A percentile compares a stretch with the other conserved stretches of the same genome.
Evolutionary conservation across 2,888 invertebrate species (phyloP).

Genomic region (Amphimallon solstitiale): DNA sequence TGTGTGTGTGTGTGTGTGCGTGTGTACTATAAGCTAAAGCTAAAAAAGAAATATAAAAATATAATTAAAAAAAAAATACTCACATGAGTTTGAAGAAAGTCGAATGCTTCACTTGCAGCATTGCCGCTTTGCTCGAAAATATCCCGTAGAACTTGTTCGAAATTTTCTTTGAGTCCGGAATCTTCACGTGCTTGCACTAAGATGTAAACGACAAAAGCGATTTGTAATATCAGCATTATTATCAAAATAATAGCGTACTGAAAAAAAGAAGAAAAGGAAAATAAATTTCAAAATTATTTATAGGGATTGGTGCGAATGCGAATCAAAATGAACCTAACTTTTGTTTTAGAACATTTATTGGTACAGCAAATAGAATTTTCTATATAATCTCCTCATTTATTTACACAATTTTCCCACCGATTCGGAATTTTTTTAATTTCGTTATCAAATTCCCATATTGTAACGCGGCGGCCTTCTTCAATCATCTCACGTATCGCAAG

Average conservation of each 20-base stretch:
- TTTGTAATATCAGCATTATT: constrained; percentile 76
- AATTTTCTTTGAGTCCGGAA: constrained; percentile 58
- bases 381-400: too few species aligned
- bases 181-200: constrained; percentile 71
- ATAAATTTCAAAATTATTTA: too few species aligned
- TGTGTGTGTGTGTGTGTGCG: too few species aligned
- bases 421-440: too few species aligned
- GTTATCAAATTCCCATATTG: too few species aligned
- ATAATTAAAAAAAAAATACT: constrained; percentile 39
- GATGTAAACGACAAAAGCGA: constrained; percentile 73
- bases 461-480: too few species aligned
- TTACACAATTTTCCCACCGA: too few species aligned
- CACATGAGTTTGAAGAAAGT: constrained; percentile 72
- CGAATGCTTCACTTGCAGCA: constrained; percentile 67
- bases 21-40: neutral
- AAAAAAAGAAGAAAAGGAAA: constrained; percentile 55
- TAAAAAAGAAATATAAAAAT: neutral
- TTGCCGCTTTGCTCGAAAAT: constrained; percentile 43
- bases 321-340: too few species aligned
- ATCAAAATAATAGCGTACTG: constrained; percentile 79
- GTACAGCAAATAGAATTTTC: too few species aligned
- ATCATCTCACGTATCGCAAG: too few species aligned
- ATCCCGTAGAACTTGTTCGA: constrained; percentile 42
- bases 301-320: too few species aligned
- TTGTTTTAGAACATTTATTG: too few species aligned